Percentiles rank a stretch among this genome's conserved stretches.
Evolutionary conservation across 2,797 vertebrate genomes (phyloP).

Genomic region (Ibycter americanus): DNA sequence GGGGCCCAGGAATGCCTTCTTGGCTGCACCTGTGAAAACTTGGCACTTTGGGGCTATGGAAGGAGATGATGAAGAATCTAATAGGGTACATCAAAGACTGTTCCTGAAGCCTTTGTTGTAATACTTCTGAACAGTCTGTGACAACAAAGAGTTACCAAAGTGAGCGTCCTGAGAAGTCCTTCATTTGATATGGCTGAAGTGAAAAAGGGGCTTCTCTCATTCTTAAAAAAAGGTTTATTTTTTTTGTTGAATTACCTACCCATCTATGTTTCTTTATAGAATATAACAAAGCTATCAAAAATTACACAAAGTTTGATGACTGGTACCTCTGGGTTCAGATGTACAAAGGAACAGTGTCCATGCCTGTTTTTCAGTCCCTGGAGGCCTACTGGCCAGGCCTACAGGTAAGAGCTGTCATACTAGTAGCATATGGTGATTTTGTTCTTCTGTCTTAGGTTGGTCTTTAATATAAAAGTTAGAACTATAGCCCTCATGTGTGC

Average conservation of each 20-base stretch:
- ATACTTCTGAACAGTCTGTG: not conserved
- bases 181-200: not conserved
- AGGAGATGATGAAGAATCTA: not conserved
- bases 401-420: slow-evolving; percentile 81
- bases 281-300: slow-evolving; percentile 91
- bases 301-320: slow-evolving; percentile 96
- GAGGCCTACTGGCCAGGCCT: slow-evolving; percentile 98
- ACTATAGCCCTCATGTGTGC: not conserved
- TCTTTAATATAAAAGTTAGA: not conserved
- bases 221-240: not conserved
- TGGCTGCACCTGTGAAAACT: not conserved
- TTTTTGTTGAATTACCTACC: not conserved
- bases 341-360: slow-evolving; percentile 96
- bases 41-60: not conserved
- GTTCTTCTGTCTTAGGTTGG: not conserved
- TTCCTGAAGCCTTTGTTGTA: not conserved
- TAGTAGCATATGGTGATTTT: not conserved
- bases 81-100: not conserved
- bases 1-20: not conserved
- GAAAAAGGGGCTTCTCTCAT: not conserved
- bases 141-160: not conserved
- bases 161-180: not conserved
- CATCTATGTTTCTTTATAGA: slow-evolving; percentile 75
- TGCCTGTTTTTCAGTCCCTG: slow-evolving; percentile 96
- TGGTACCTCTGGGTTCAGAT: slow-evolving; percentile 99